Conservation (phyloP, 2,113 vertebrate species). For the Diadophis punctatus region DNA sequence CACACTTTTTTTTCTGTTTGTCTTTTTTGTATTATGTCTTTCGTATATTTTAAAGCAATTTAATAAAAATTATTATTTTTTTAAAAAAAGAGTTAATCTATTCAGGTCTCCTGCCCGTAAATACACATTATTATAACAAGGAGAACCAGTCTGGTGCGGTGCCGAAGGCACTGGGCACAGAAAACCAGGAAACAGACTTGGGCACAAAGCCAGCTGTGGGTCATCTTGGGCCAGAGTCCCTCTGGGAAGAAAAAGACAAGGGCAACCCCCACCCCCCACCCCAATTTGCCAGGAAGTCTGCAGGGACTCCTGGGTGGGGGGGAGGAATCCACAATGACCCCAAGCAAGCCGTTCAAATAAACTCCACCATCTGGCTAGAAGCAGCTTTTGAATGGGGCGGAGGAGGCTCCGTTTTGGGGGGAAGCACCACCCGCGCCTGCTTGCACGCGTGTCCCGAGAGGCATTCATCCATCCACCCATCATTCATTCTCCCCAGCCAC, state of each 20-base stretch:
- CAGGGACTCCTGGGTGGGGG: background rate
- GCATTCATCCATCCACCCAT: conserved; percentile 4
- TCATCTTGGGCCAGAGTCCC: background rate
- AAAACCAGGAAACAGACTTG: background rate
- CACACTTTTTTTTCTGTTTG: too few species aligned
- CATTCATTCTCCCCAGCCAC: background rate
- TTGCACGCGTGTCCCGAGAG: background rate
- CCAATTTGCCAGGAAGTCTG: background rate
- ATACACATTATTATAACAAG: background rate
- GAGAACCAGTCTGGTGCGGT: background rate
- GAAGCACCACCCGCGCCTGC: background rate
- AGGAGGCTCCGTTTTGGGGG: background rate
- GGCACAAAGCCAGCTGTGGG: background rate
- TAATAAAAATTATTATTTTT: too few species aligned
- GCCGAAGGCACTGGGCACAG: background rate
- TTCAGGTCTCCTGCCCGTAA: background rate
- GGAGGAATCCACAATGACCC: background rate
- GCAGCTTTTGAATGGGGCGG: background rate
- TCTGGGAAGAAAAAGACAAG: background rate
- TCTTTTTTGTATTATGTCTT: too few species aligned
- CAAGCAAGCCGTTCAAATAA: background rate
- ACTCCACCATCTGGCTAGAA: background rate
- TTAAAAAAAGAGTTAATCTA: too few species aligned
- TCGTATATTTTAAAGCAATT: too few species aligned
- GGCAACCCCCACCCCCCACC: background rate